phyloP scores from a whole-genome alignment of 2,888 invertebrate species.

The Amiota communis region DNA sequence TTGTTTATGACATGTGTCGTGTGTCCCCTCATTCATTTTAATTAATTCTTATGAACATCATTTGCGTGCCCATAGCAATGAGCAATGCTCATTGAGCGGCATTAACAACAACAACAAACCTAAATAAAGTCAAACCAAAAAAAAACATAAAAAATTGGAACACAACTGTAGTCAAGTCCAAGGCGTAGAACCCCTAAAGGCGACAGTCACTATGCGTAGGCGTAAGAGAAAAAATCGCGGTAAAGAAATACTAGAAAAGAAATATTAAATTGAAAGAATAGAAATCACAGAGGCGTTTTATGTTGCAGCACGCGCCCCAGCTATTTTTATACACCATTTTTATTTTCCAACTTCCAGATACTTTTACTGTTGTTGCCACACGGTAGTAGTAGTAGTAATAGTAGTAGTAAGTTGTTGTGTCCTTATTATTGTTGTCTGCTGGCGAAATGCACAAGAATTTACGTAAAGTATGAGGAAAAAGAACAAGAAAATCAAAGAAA shows the following conservation, averaged over 20 bases:
- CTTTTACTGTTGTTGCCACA: constrained; percentile 40
- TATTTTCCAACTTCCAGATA: constrained; percentile 41
- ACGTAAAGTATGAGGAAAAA: neutral
- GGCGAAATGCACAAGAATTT: neutral
- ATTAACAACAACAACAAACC: too few species aligned
- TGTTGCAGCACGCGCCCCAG: constrained; percentile 48
- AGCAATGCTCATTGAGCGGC: constrained; percentile 16
- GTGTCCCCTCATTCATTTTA: constrained; percentile 65
- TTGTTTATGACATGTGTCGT: constrained; percentile 60
- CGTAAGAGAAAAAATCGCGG: constrained; percentile 50
- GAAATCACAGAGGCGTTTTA: constrained; percentile 64
- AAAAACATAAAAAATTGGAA: constrained; percentile 23
- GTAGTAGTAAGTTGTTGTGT: too few species aligned
- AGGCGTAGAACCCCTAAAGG: neutral
- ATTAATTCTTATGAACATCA: constrained; percentile 61
- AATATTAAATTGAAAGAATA: too few species aligned
- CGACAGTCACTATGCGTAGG: constrained; percentile 32
- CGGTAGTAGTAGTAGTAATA: constrained; percentile 34
- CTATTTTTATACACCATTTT: constrained; percentile 63
- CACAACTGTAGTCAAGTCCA: neutral
- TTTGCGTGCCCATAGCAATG: constrained; percentile 62
- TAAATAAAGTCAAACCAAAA: neutral
- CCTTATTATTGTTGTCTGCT: neutral
- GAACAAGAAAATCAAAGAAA: neutral
- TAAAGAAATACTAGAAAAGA: too few species aligned